phyloP scores from a whole-genome alignment of 2,113 vertebrate species.

The Cromileptes altivelis region DNA sequence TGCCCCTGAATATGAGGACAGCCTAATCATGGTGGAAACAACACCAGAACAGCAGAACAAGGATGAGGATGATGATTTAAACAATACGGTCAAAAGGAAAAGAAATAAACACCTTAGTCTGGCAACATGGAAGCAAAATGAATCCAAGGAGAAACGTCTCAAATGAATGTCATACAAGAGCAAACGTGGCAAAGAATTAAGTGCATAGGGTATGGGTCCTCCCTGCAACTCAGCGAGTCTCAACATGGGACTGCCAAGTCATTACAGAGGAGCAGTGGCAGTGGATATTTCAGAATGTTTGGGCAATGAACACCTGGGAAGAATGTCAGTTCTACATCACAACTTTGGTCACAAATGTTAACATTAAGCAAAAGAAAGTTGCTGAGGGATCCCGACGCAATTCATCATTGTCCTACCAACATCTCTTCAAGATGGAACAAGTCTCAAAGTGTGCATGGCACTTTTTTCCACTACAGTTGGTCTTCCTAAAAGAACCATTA shows the following conservation, averaged over 20 bases:
- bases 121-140: conserved; percentile 1
- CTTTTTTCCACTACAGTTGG: no score
- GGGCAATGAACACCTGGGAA: conserved; percentile 13
- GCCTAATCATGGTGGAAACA: background rate
- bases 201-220: conserved; percentile 14
- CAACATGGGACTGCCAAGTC: conserved; percentile 4
- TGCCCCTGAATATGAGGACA: conserved; percentile 26
- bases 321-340: background rate
- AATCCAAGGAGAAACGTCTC: conserved; percentile 12
- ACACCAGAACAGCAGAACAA: conserved; percentile 18
- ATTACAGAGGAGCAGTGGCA: conserved; percentile 20
- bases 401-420: background rate
- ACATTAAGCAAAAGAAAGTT: background rate
- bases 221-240: background rate
- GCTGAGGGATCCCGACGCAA: background rate
- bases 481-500: no score
- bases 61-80: background rate
- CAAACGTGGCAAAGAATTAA: background rate
- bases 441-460: no score
- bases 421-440: background rate
- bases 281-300: conserved; percentile 12
- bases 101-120: background rate
- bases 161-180: conserved; percentile 19
- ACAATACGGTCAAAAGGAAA: background rate
- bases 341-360: background rate